A percentile compares a stretch with the other conserved stretches of the same genome.
phyloP scores from a whole-genome alignment of 64 coral and sea anemone species.

The Acropora yongei region DNA sequence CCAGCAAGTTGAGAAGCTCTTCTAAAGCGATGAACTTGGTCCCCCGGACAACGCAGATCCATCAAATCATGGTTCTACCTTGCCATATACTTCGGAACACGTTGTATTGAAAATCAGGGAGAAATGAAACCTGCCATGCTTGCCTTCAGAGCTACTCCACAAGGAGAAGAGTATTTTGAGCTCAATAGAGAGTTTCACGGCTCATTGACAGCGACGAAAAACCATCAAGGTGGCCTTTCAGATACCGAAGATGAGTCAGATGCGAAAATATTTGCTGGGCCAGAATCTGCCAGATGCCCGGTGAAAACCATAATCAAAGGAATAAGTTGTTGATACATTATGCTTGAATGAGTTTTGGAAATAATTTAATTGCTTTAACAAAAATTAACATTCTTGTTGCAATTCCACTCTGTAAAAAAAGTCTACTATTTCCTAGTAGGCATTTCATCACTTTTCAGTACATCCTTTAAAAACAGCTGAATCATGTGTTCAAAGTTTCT shows the following conservation, averaged over 20 bases:
- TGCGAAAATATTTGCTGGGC: neutral
- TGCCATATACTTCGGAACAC: neutral
- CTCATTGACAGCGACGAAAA: neutral
- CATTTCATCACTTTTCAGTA: too few species aligned
- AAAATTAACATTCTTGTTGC: too few species aligned
- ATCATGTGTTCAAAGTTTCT: too few species aligned
- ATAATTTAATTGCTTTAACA: too few species aligned
- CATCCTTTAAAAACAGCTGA: too few species aligned
- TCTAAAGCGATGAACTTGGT: slow-evolving; percentile 8
- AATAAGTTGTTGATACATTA: too few species aligned
- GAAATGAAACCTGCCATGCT: too few species aligned
- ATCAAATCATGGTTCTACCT: slow-evolving; percentile 11
- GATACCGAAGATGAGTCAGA: neutral
- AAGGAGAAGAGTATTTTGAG: neutral
- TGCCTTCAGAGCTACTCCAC: neutral
- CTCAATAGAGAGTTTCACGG: neutral
- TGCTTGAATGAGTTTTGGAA: too few species aligned
- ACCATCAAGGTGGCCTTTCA: neutral
- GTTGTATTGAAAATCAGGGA: too few species aligned
- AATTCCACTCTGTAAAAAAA: too few species aligned
- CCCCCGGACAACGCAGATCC: slow-evolving; percentile 19
- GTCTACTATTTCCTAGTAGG: too few species aligned
- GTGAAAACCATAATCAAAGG: neutral
- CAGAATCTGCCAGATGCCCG: neutral
- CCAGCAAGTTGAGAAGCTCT: slow-evolving; percentile 37